Conservation (phyloP, 2,113 vertebrate species). For the Meleagris gallopavo region DNA sequence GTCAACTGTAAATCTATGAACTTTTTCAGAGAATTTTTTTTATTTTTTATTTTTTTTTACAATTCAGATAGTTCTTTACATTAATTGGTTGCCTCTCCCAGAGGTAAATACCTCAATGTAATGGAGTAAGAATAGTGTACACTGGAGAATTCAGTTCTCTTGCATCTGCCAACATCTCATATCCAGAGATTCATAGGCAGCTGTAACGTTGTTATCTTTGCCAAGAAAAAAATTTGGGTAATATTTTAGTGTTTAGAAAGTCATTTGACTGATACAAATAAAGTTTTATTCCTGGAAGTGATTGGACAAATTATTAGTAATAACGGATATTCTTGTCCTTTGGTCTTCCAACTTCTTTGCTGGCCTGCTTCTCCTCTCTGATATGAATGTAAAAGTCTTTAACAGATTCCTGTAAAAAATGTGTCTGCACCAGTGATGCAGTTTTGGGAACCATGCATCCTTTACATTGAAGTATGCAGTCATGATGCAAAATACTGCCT, state of each 20-base stretch:
- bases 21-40: not conserved
- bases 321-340: not conserved
- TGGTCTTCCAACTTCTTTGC: not conserved
- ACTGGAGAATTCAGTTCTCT: not conserved
- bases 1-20: not conserved
- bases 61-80: not conserved
- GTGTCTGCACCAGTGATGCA: not conserved
- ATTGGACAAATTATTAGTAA: not conserved
- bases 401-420: not conserved
- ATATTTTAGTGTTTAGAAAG: not conserved
- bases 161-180: not conserved
- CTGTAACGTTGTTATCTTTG: not conserved
- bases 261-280: not conserved
- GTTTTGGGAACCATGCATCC: not conserved
- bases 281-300: constrained; percentile 49
- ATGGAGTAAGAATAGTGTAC: not conserved
- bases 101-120: not conserved
- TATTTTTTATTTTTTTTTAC: not conserved
- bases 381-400: not conserved
- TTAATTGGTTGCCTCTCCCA: not conserved
- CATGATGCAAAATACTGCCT: not conserved
- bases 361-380: not conserved
- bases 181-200: not conserved
- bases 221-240: not conserved
- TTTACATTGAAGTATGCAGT: not conserved